Evolutionary conservation across 2,888 invertebrate species (phyloP), one percentile per base, ranked within the genome.

Genomic region (Chelonus formosanus): DNA sequence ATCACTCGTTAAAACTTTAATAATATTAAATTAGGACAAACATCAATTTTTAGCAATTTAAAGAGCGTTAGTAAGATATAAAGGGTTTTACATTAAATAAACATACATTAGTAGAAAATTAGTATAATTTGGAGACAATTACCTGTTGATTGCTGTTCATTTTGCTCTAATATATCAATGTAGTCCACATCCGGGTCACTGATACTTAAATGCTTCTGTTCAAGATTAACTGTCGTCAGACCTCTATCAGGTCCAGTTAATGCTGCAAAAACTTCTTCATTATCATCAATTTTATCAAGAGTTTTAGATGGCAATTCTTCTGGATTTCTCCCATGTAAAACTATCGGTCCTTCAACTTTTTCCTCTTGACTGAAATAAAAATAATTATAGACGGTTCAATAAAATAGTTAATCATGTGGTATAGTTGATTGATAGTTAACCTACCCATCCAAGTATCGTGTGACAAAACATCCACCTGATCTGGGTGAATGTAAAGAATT

Each of bases 191-290:
- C 91, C 36, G 89, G 88, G 76, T 91, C 91, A 54, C 85, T 85
- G 54, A 90, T 87, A 65, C 89, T 89, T 69, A 92, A 85, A 82
- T 90, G 90, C 71, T 89, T 86, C 75, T 90, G 89, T 57, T 87
- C 87, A 56, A 89, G 85, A 80, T 90, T 90, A 34, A 93, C 91
- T 56, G 90, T 89, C 0, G 91, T 91, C 3, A 95, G 86, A 1
- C 95, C 95, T 66, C 90, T 91, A 75, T 92, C 91, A 0, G 95
- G 95, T 5, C 95, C 95, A 0, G 94, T 92, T 77, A 90, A 90
- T 63, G 93, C 91, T 6, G 92, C 90, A 64, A 90, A 86, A 60
- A 93, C 86, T 58, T 88, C 87, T 62, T 86, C 85, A 36, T 86
- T 79, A 10, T 89, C 88, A 44, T 85, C 85, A 48, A 85, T 82